A percentile compares a stretch with the other conserved stretches of the same genome.
Conservation (phyloP, 2,113 vertebrate genomes). For the Phoxinus phoxinus region DNA sequence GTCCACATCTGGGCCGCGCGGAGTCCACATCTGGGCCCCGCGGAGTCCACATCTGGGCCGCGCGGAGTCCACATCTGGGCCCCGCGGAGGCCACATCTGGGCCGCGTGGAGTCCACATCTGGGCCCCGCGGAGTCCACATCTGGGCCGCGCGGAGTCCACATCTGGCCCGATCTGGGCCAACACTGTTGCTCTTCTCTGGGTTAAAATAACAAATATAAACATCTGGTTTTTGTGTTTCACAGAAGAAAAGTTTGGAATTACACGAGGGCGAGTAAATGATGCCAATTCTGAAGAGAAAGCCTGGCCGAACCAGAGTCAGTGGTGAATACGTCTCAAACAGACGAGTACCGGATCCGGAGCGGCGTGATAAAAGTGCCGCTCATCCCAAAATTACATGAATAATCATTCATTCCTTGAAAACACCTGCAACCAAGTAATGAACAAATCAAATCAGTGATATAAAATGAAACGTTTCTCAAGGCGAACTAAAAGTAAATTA, state of each 20-base stretch:
- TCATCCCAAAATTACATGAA: not conserved
- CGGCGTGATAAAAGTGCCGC: constrained; percentile 21
- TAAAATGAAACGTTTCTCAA: not conserved
- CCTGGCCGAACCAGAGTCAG: not conserved
- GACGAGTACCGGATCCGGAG: constrained; percentile 20
- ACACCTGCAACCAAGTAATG: not conserved
- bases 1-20: too few relatives aligned
- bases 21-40: too few relatives aligned
- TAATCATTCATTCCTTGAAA: not conserved
- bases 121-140: too few relatives aligned
- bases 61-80: too few relatives aligned
- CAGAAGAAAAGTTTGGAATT: not conserved
- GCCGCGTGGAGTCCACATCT: too few relatives aligned
- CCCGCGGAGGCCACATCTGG: too few relatives aligned
- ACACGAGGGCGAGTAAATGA: not conserved
- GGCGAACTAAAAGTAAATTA: too few relatives aligned
- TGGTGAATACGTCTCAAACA: constrained; percentile 37
- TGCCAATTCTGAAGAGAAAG: not conserved
- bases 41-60: too few relatives aligned
- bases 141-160: too few relatives aligned
- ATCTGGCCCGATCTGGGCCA: too few relatives aligned
- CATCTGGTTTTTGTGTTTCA: not conserved
- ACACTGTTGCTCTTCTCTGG: too few relatives aligned
- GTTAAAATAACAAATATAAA: too few relatives aligned
- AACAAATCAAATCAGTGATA: constrained; percentile 3